A percentile compares a stretch with the other conserved stretches of the same genome.
These are phyloP conservation scores for Coelogynopora nodosa DNA, from an alignment of 2,888 invertebrate genomes.

Conservation along the genomic window DNA sequence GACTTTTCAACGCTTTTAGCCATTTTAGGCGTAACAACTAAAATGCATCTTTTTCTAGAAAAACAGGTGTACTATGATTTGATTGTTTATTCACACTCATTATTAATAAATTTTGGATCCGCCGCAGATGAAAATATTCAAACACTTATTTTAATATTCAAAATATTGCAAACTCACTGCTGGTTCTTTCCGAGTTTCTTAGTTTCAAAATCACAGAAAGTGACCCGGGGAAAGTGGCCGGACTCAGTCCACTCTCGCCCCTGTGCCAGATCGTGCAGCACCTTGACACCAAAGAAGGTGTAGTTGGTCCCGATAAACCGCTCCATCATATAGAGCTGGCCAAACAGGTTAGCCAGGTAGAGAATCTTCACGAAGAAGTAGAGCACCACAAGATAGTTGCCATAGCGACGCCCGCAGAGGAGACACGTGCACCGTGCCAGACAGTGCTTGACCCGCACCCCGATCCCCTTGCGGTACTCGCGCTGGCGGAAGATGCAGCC, in stretches of 20 bases:
- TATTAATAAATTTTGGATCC: too few relatives aligned
- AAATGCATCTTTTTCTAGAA: too few relatives aligned
- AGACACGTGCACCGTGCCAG: not conserved
- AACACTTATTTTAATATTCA: too few relatives aligned
- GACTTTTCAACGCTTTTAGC: too few relatives aligned
- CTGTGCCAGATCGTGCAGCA: slow-evolving; percentile 61
- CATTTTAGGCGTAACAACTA: too few relatives aligned
- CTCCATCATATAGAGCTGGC: slow-evolving; percentile 63
- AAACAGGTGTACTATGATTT: too few relatives aligned
- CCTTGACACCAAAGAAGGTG: slow-evolving; percentile 63
- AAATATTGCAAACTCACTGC: slow-evolving; percentile 41
- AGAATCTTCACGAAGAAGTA: slow-evolving; percentile 62
- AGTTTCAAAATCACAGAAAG: slow-evolving; percentile 58
- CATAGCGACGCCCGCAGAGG: slow-evolving; percentile 48
- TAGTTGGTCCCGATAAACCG: slow-evolving; percentile 63
- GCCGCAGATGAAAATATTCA: too few relatives aligned
- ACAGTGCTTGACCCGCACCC: slow-evolving; percentile 37
- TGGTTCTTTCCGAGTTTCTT: slow-evolving; percentile 44
- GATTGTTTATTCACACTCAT: too few relatives aligned
- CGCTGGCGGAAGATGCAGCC: slow-evolving; percentile 44
- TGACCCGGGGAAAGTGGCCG: slow-evolving; percentile 58
- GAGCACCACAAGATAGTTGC: slow-evolving; percentile 62
- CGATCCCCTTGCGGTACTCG: slow-evolving; percentile 35
- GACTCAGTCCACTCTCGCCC: slow-evolving; percentile 58
- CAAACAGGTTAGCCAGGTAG: slow-evolving; percentile 61